These are phyloP conservation scores for Dicyrtoma fusca DNA, from an alignment of 2,888 invertebrate genomes.

Conservation along the genomic window DNA sequence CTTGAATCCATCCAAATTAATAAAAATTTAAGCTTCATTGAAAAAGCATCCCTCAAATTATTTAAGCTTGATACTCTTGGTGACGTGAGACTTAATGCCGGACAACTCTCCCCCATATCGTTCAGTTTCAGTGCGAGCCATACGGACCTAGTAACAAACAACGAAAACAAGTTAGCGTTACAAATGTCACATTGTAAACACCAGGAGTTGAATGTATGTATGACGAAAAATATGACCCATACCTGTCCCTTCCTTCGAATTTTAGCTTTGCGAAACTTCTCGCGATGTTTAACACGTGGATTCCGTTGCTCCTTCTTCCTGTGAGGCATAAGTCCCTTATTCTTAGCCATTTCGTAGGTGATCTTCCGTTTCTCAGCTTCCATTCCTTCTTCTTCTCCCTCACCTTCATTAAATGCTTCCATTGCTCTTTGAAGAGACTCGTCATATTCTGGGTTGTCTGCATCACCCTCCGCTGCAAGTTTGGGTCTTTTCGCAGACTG, in stretches of 20 bases:
- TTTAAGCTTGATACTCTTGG: constrained; percentile 87
- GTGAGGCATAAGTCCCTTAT: constrained; percentile 88
- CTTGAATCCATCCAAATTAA: background rate
- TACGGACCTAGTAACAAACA: constrained; percentile 66
- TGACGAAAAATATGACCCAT: constrained; percentile 53
- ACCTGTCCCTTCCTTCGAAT: constrained; percentile 93
- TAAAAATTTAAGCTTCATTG: background rate
- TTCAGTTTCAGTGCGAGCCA: constrained; percentile 75
- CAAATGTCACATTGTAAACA: background rate
- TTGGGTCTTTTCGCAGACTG: constrained; percentile 45
- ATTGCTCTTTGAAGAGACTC: constrained; percentile 59
- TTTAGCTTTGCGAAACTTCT: constrained; percentile 88
- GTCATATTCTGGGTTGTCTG: constrained; percentile 40
- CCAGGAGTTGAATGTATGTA: constrained; percentile 38
- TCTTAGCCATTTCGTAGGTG: constrained; percentile 92
- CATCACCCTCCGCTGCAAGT: constrained; percentile 33
- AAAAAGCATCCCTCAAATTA: constrained; percentile 58
- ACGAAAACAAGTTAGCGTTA: constrained; percentile 7
- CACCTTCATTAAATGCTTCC: constrained; percentile 58
- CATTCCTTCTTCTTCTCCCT: constrained; percentile 35
- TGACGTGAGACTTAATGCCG: constrained; percentile 87
- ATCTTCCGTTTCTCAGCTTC: constrained; percentile 74
- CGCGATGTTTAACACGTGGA: constrained; percentile 92
- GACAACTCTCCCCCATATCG: constrained; percentile 91
- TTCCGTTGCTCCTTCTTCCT: constrained; percentile 91